phyloP scores from a whole-genome alignment of 2,888 invertebrate species.

The Tricholauxania praeusta region DNA sequence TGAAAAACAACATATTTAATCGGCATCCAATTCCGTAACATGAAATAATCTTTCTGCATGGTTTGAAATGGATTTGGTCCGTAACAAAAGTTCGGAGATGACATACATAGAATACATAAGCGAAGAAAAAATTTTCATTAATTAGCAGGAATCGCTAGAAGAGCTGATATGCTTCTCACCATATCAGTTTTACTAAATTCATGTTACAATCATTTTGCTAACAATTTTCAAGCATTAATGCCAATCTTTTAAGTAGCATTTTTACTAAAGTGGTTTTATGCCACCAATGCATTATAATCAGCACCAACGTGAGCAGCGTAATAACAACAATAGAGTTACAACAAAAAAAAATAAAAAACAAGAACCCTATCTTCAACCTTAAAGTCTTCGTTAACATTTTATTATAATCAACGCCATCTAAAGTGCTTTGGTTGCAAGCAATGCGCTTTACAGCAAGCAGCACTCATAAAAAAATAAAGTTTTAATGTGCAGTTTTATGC shows the following conservation, averaged over 20 bases:
- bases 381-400: conserved; percentile 1
- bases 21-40: no score
- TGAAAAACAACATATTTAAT: no score
- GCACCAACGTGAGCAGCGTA: neutral
- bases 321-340: no score
- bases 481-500: conserved; percentile 16
- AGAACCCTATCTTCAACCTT: neutral
- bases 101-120: no score
- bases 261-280: conserved; percentile 2
- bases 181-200: neutral
- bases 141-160: no score
- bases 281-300: conserved; percentile 16
- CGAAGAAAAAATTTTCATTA: no score
- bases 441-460: no score
- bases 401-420: conserved; percentile 15
- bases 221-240: neutral
- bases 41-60: no score
- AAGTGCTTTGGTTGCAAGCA: neutral
- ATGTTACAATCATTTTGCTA: neutral
- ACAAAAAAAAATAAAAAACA: no score
- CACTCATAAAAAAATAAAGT: neutral
- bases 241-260: neutral
- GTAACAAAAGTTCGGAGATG: no score
- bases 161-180: neutral
- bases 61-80: no score